Base-by-base conservation (phyloP, 2,888 invertebrate species). In the Zelleria hepariella region DNA sequence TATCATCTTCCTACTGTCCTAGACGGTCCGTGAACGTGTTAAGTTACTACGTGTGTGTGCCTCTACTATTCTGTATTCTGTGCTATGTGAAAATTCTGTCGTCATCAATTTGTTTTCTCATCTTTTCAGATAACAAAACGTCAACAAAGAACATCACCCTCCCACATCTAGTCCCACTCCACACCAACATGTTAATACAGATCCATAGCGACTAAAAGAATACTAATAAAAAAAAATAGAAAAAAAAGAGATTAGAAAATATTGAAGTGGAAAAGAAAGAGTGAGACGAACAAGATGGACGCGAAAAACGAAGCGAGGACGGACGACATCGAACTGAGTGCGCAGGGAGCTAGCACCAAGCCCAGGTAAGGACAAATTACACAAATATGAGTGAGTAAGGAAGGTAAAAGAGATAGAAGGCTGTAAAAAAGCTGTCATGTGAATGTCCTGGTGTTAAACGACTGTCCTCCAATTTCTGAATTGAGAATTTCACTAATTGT, bases 301-400 rank as follows among this genome's bases (percentile, higher is more conserved):
- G 73, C 81, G 60, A 86, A 86, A 66, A 81, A 74, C 67, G 84
- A 83, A 59, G 69, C 64, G 55, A 75, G 71, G 60, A 69, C 70
- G 57, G 87, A 87, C 61, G 86, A 87, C 64, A 87, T 88, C 64
- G 88, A 88, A 73, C 78, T 88, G 47, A 86, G 84, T 62, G 80
- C 77, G 59, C 87, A 86, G 67, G 86, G 83, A 57, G 74, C 77
- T 24, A 82, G 82, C 66, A 81, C 70, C 62, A 87, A 87, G 68
- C 77, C 80, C 52, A 66, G 64, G 64, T 63, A 59, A 59, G 56
- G n/a, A 25, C 15, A 15, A 15, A 1, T n/a, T n/a, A n/a, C n/a
- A n/a, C 24, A 23, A n/a, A 23, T 18, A 51, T 5, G 3, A 5
- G 3, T 51, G 21, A 10, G 8, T 5, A 23, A 7, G 15, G 5